These are phyloP conservation scores for Rhabdophis nuchalis DNA, from an alignment of 2,797 vertebrate genomes.

Conservation along the genomic window DNA sequence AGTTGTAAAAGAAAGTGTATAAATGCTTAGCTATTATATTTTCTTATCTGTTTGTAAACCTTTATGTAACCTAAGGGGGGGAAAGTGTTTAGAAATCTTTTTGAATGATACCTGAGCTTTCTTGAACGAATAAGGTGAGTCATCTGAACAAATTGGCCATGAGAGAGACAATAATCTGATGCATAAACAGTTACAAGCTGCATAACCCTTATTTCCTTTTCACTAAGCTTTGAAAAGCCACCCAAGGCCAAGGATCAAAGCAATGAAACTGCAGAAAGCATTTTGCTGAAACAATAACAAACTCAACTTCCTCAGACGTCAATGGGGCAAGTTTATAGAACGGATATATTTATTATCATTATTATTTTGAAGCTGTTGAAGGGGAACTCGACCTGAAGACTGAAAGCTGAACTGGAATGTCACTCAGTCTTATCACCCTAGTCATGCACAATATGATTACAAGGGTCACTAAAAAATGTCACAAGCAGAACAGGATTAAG, in stretches of 20 bases:
- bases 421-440: slow-evolving; percentile 55
- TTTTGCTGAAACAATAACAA: slow-evolving; percentile 58
- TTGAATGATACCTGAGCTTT: slow-evolving; percentile 37
- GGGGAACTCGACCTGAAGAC: slow-evolving; percentile 53
- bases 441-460: slow-evolving; percentile 63
- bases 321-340: slow-evolving; percentile 44
- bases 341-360: slow-evolving; percentile 13
- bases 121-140: slow-evolving; percentile 55
- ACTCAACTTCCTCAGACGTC: slow-evolving; percentile 56
- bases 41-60: background rate
- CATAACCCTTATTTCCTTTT: slow-evolving; percentile 51
- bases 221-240: slow-evolving; percentile 54
- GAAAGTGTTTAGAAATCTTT: slow-evolving; percentile 34
- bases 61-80: background rate
- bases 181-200: slow-evolving; percentile 66
- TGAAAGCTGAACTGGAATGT: slow-evolving; percentile 53
- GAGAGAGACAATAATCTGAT: slow-evolving; percentile 63
- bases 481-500: slow-evolving; percentile 57
- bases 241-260: slow-evolving; percentile 65
- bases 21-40: background rate
- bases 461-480: slow-evolving; percentile 54
- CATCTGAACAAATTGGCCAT: slow-evolving; percentile 57
- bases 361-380: slow-evolving; percentile 50
- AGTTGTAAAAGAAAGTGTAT: background rate
- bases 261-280: slow-evolving; percentile 26